Base-by-base conservation (phyloP, 2,888 invertebrate genomes). In the Thecocarcelia acutangulata region DNA sequence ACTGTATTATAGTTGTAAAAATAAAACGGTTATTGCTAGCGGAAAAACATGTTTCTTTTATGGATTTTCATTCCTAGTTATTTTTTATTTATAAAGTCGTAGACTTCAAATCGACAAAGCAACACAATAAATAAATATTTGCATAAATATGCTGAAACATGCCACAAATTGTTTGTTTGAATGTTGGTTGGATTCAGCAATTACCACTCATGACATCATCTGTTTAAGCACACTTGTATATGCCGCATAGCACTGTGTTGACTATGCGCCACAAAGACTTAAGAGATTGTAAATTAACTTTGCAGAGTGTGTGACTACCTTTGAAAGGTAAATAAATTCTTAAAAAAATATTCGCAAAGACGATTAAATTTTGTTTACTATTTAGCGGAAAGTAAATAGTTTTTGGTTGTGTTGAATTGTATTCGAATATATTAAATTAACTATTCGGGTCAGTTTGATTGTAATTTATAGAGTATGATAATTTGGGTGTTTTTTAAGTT, bases 111-210 rank as follows among this genome's bases (percentile, higher is more conserved):
- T n/a, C 19, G 54, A 12, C 17, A 56, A 56, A 46, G 19, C 61
- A 69, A 42, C 21, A 42, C 13, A 52, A 28, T 24, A 63, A 52
- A 58, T 56, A 54, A 58, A 58, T 64, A 69, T 75, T 69, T 69
- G 52, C 69, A 74, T 61, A 69, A 61, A 79, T 69, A 69, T 64
- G 58, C 74, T 69, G 80, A 69, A 69, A 63, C 75, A 68, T 74
- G 76, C 54, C 56, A 44, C 17, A 40, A 68, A 64, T 63, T 56
- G 24, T 50, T 48, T 42, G 61, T 61, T 75, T 68, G 40, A 17
- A 58, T 17, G 24, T 58, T 66, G 28, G 24, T 58, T 66, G 28
- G 40, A 48, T 28, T 52, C 48, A 52, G 40, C 68, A 52, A 59
- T 42, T 66, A n/a, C 54, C 21, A 50, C 21, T 44, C 44, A 44